phyloP scores from a whole-genome alignment of 2,113 vertebrate species.

The Telmatochromis bifrenatus region DNA sequence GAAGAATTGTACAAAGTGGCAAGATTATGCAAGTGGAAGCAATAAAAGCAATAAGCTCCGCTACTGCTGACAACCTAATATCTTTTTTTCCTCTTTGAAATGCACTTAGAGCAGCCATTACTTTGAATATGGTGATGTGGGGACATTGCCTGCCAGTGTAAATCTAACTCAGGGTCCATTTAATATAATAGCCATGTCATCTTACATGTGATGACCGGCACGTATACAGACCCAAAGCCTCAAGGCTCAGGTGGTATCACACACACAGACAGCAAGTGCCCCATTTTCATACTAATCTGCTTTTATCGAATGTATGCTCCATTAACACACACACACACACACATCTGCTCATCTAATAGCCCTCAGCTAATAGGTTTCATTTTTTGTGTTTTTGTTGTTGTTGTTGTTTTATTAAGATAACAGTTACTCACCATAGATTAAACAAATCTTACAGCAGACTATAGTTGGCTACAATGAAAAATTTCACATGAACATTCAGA shows the following conservation, averaged over 20 bases:
- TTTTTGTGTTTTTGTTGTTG: neutral
- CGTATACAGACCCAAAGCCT: slow-evolving; percentile 24
- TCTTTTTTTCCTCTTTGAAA: slow-evolving; percentile 21
- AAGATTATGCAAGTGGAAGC: neutral
- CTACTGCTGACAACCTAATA: slow-evolving; percentile 4
- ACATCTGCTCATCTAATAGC: neutral
- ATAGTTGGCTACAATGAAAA: neutral
- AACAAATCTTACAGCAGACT: slow-evolving; percentile 5
- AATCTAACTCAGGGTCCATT: slow-evolving; percentile 22
- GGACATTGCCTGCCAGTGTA: neutral
- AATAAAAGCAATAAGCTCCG: slow-evolving; percentile 1
- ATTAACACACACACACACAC: neutral
- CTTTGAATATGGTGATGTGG: slow-evolving; percentile 46
- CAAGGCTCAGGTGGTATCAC: slow-evolving; percentile 49
- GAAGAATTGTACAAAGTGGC: neutral
- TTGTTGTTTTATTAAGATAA: neutral
- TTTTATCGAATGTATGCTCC: slow-evolving; percentile 21
- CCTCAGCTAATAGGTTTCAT: slow-evolving; percentile 17
- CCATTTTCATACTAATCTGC: slow-evolving; percentile 36
- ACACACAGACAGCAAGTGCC: neutral
- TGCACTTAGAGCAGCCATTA: slow-evolving; percentile 45
- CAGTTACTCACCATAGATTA: neutral
- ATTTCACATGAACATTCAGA: slow-evolving; percentile 1
- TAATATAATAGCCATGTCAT: slow-evolving; percentile 50
- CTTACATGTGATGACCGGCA: slow-evolving; percentile 31